Conservation (phyloP, 2,113 vertebrate genomes). For the Myiozetetes cayanensis region DNA sequence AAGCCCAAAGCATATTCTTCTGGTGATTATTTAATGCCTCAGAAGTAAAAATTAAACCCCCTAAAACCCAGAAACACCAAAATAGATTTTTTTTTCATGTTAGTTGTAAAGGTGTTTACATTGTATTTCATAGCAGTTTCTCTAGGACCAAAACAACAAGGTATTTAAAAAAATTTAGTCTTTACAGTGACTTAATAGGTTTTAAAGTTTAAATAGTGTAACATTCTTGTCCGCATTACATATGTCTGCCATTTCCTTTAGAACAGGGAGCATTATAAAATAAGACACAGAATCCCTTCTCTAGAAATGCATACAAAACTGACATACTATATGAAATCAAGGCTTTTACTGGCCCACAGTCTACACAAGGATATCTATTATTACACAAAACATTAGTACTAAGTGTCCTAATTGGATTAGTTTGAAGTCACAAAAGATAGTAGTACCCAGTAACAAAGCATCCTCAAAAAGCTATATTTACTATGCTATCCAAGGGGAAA, state of each 20-base stretch:
- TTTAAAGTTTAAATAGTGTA: slow-evolving; percentile 41
- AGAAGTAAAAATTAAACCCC: background rate
- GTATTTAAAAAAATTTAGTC: slow-evolving; percentile 3
- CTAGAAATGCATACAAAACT: slow-evolving; percentile 11
- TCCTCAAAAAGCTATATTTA: background rate
- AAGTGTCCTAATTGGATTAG: slow-evolving; percentile 22
- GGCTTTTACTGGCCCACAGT: background rate
- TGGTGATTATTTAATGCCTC: background rate
- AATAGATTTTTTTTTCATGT: background rate
- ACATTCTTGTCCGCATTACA: background rate
- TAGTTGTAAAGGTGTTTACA: background rate
- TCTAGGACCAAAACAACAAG: background rate
- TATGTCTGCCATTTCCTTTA: background rate
- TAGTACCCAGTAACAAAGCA: background rate
- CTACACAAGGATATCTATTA: background rate
- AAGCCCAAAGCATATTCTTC: background rate
- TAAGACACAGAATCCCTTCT: background rate
- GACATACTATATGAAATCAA: background rate
- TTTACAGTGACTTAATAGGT: slow-evolving; percentile 46
- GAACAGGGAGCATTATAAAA: background rate
- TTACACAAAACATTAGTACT: slow-evolving; percentile 50
- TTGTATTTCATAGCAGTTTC: background rate
- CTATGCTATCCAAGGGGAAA: background rate
- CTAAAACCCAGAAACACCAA: background rate
- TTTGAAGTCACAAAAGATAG: background rate